Evolutionary conservation across 2,797 vertebrate species (phyloP).

Genomic region (Onychomys leucogaster): DNA sequence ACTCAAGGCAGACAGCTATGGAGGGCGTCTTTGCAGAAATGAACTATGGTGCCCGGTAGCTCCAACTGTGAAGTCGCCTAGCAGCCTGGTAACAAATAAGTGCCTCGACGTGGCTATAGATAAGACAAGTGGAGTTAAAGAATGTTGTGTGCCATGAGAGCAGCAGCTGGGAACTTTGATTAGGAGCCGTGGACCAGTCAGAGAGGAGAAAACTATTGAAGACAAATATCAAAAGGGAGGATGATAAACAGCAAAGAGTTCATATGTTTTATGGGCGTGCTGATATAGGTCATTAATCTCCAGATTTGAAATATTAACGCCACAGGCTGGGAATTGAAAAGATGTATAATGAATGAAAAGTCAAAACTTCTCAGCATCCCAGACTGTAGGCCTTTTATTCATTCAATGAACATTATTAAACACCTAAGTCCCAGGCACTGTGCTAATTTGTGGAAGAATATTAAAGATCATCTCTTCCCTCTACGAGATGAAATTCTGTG

Average conservation of each 20-base stretch:
- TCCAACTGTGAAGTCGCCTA: constrained; percentile 63
- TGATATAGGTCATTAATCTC: neutral
- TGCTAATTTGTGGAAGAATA: neutral
- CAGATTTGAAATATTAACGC: constrained; percentile 37
- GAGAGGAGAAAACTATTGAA: constrained; percentile 54
- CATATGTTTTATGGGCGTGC: constrained; percentile 22
- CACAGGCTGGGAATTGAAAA: constrained; percentile 7
- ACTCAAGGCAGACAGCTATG: neutral
- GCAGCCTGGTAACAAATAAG: constrained; percentile 70
- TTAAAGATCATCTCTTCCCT: constrained; percentile 7
- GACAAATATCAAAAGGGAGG: constrained; percentile 41
- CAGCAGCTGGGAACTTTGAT: constrained; percentile 12
- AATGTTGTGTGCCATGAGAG: neutral
- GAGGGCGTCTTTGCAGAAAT: constrained; percentile 58
- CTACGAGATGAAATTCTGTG: neutral
- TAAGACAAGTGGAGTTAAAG: constrained; percentile 71
- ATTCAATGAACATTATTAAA: neutral
- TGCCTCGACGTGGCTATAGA: constrained; percentile 65
- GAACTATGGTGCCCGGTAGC: neutral
- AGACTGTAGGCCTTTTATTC: neutral
- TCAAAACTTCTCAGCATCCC: neutral
- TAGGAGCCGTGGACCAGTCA: constrained; percentile 1
- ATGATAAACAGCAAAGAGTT: neutral
- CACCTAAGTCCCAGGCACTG: neutral
- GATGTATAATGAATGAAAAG: constrained; percentile 22